These are phyloP conservation scores for Struthio camelus DNA, from an alignment of 2,113 vertebrate genomes.

Conservation along the genomic window DNA sequence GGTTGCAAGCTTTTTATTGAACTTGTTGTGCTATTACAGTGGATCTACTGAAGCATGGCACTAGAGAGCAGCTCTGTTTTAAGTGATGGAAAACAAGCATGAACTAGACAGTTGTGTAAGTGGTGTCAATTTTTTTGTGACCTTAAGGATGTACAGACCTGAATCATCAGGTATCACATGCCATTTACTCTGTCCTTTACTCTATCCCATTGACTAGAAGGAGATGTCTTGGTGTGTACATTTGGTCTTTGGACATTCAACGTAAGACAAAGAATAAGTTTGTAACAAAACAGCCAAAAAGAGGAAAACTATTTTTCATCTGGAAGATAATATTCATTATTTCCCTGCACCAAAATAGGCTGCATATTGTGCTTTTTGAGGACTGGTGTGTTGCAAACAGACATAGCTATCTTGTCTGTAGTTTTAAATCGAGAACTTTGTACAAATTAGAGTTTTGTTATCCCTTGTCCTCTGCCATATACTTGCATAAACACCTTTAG, in stretches of 20 bases:
- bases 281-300: not conserved
- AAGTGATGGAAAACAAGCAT: not conserved
- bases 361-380: not conserved
- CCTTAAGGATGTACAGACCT: not conserved
- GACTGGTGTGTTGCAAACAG: not conserved
- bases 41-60: not conserved
- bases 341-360: not conserved
- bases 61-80: not conserved
- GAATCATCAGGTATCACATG: not conserved
- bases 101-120: not conserved
- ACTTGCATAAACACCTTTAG: not conserved
- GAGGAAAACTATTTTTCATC: not conserved
- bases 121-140: not conserved
- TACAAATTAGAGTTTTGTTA: not conserved
- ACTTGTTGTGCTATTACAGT: not conserved
- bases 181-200: not conserved
- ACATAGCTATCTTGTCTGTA: not conserved
- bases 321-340: rapidly evolving
- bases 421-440: not conserved
- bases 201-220: not conserved
- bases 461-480: not conserved
- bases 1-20: not conserved
- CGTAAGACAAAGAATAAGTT: not conserved
- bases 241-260: not conserved
- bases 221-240: not conserved